Conservation (phyloP, 2,113 vertebrate species). For the Ranitomeya variabilis region DNA sequence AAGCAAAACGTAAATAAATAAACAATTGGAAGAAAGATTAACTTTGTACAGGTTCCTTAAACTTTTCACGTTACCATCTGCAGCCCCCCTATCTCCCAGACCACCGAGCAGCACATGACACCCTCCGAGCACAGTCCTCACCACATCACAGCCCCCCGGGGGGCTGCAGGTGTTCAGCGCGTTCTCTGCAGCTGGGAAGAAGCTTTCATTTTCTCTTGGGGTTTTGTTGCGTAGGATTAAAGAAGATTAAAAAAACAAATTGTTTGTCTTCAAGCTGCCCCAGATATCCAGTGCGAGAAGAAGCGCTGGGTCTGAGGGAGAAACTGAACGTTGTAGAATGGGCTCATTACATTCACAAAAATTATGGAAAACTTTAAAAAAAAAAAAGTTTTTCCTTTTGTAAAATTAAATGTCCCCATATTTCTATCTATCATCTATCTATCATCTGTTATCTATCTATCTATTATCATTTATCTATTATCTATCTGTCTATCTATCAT, state of each 20-base stretch:
- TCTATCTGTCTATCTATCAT: neutral
- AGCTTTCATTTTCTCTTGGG: neutral
- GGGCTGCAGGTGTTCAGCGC: constrained; percentile 30
- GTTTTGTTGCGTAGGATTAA: constrained; percentile 11
- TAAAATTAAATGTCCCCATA: neutral
- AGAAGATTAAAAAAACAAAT: neutral
- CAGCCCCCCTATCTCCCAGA: constrained; percentile 33
- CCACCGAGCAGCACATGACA: neutral
- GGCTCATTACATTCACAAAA: too few species aligned
- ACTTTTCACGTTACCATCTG: neutral
- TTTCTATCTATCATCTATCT: constrained; percentile 11
- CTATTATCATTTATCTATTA: too few species aligned
- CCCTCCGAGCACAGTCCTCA: neutral
- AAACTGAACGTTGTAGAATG: neutral
- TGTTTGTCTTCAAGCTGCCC: neutral
- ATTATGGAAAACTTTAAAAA: too few species aligned
- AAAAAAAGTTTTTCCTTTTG: too few species aligned
- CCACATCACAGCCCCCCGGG: constrained; percentile 41
- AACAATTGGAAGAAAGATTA: neutral
- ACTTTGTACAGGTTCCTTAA: neutral
- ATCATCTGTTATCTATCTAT: too few species aligned
- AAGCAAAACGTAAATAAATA: neutral
- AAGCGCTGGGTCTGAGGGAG: neutral
- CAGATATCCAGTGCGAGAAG: neutral
- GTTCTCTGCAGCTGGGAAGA: neutral